These are phyloP conservation scores for Mohoua ochrocephala DNA, from an alignment of 2,113 vertebrate genomes.

Conservation along the genomic window DNA sequence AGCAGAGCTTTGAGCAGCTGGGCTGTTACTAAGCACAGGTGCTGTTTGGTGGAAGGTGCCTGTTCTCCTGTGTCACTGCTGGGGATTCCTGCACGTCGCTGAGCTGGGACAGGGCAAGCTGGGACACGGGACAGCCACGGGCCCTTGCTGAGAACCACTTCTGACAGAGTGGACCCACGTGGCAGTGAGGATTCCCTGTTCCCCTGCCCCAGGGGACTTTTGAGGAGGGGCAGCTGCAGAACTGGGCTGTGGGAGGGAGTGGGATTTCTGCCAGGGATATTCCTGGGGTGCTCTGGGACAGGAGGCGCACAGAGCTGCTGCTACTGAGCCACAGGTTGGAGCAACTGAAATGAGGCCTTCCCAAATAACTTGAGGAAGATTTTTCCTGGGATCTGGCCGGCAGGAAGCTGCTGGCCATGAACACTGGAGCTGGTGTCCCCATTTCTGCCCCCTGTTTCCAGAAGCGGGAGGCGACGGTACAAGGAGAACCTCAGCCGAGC, in stretches of 20 bases:
- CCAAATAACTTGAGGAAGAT: neutral
- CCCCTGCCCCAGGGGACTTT: neutral
- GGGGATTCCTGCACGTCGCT: accelerated
- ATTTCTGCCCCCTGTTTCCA: accelerated
- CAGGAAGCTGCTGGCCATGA: neutral
- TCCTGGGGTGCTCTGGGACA: neutral
- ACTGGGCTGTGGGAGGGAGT: neutral
- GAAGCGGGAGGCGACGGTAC: accelerated
- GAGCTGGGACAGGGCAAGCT: neutral
- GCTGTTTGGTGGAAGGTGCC: neutral
- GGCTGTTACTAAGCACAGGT: neutral
- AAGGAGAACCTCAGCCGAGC: neutral
- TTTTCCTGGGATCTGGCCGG: neutral
- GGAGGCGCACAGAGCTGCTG: neutral
- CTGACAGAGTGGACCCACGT: neutral
- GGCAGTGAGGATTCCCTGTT: accelerated
- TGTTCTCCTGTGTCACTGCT: neutral
- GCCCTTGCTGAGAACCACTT: neutral
- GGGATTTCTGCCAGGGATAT: neutral
- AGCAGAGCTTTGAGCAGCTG: neutral
- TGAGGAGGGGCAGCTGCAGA: neutral
- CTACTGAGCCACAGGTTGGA: neutral
- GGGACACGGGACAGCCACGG: neutral
- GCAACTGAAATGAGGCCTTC: neutral
- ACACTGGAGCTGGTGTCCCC: neutral